These are phyloP conservation scores for Drosophila recens DNA, from an alignment of 2,888 invertebrate genomes.

Conservation along the genomic window DNA sequence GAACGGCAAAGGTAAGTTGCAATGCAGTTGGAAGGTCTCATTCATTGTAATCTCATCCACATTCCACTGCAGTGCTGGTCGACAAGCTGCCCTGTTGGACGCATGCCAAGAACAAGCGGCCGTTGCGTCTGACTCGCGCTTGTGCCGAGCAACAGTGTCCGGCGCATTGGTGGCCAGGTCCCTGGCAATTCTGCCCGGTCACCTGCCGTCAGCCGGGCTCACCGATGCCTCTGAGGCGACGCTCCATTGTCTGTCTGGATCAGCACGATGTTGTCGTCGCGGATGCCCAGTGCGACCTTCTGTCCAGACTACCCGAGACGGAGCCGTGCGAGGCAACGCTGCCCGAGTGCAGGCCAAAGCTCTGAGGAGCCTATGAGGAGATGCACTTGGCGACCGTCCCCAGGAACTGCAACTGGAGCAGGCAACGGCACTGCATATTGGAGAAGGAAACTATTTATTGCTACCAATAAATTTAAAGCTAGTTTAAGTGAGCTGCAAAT, in stretches of 20 bases:
- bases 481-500: slow-evolving; percentile 46
- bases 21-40: no score
- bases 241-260: slow-evolving; percentile 92
- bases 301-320: slow-evolving; percentile 88
- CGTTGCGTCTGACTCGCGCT: slow-evolving; percentile 87
- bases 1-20: slow-evolving; percentile 85
- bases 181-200: slow-evolving; percentile 93
- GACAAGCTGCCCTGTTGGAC: slow-evolving; percentile 88
- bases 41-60: background rate
- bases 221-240: slow-evolving; percentile 87
- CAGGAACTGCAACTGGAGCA: background rate
- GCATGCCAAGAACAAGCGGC: slow-evolving; percentile 86
- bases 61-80: slow-evolving; percentile 85
- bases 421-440: background rate
- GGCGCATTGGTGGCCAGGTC: slow-evolving; percentile 94
- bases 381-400: background rate
- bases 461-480: slow-evolving; percentile 52
- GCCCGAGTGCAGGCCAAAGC: slow-evolving; percentile 78
- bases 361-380: slow-evolving; percentile 33
- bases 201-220: slow-evolving; percentile 86
- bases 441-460: slow-evolving; percentile 53
- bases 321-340: slow-evolving; percentile 87
- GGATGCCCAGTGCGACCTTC: slow-evolving; percentile 90
- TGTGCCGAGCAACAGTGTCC: slow-evolving; percentile 90
- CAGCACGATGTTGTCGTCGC: slow-evolving; percentile 91